Conservation (phyloP, 2,888 invertebrate genomes). For the Chymomyza procnemis region DNA sequence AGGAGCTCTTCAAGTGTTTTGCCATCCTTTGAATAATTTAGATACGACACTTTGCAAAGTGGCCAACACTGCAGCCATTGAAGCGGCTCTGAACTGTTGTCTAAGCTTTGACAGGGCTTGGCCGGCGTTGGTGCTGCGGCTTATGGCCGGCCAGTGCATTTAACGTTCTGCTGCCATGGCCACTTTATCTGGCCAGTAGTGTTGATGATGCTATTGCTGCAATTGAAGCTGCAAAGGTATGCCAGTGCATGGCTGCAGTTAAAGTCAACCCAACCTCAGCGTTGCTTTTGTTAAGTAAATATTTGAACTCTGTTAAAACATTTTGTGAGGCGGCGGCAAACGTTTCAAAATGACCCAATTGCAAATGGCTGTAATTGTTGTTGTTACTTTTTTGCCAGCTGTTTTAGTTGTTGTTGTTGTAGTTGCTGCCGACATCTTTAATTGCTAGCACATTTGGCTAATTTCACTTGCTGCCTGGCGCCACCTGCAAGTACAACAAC, state of each 20-base stretch:
- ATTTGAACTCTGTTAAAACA: conserved; percentile 4
- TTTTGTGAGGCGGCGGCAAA: neutral
- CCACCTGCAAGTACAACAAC: neutral
- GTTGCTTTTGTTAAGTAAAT: neutral
- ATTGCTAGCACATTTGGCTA: neutral
- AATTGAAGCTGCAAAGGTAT: neutral
- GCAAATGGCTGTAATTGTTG: neutral
- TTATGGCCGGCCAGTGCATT: conserved; percentile 19
- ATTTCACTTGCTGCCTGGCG: neutral
- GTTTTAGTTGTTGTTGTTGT: neutral
- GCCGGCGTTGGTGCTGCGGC: conserved; percentile 25
- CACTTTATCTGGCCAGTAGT: neutral
- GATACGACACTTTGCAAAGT: conserved; percentile 29
- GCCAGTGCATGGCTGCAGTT: neutral
- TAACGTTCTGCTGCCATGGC: conserved; percentile 8
- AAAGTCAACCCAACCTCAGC: neutral
- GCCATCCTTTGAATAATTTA: conserved; percentile 57
- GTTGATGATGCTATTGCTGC: conserved; percentile 3
- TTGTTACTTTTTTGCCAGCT: too few species aligned
- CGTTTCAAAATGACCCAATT: conserved; percentile 1
- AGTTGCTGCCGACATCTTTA: neutral
- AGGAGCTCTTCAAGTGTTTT: conserved; percentile 61
- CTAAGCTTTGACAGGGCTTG: too few species aligned
- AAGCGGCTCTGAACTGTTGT: conserved; percentile 34
- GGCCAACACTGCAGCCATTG: neutral